phyloP scores from a whole-genome alignment of 1,140 invertebrate species.

The Drosophila rhopaloa region DNA sequence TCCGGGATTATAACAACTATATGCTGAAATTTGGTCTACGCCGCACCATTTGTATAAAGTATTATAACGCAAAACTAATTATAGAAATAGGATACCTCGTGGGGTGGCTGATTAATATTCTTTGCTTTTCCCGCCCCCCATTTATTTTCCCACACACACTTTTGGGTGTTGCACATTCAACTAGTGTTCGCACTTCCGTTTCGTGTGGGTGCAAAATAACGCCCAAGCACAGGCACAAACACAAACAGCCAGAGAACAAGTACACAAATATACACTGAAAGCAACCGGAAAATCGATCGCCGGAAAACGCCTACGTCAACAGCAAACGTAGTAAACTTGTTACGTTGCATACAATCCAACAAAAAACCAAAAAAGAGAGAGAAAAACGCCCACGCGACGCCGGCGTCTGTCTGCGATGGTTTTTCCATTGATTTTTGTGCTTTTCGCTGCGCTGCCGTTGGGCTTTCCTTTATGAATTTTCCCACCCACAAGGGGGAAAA shows the following conservation, averaged over 20 bases:
- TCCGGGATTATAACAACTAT: not conserved
- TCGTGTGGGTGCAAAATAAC: slow-evolving; percentile 34
- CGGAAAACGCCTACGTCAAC: slow-evolving; percentile 74
- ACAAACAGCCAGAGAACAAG: slow-evolving; percentile 10
- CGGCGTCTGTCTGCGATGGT: slow-evolving; percentile 43
- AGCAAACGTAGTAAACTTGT: slow-evolving; percentile 77
- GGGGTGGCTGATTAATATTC: slow-evolving; percentile 18
- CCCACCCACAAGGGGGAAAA: slow-evolving; percentile 12
- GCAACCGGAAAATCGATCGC: slow-evolving; percentile 62
- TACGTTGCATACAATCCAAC: slow-evolving; percentile 34
- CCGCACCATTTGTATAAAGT: not conserved
- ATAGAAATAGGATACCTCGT: slow-evolving; percentile 4
- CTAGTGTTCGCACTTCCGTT: slow-evolving; percentile 58
- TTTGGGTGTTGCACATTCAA: slow-evolving; percentile 45
- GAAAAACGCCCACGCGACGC: slow-evolving; percentile 12
- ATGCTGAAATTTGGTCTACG: not conserved
- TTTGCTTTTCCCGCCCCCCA: not conserved
- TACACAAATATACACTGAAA: slow-evolving; percentile 5
- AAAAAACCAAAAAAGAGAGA: slow-evolving; percentile 12
- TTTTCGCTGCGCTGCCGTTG: slow-evolving; percentile 39
- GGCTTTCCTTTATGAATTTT: slow-evolving; percentile 23
- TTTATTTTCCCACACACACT: slow-evolving; percentile 3
- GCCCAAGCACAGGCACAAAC: slow-evolving; percentile 17
- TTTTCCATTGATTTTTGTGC: slow-evolving; percentile 44
- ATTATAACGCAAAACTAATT: not conserved